Base-by-base conservation (phyloP, 2,113 vertebrate genomes). In the Helogale parvula region DNA sequence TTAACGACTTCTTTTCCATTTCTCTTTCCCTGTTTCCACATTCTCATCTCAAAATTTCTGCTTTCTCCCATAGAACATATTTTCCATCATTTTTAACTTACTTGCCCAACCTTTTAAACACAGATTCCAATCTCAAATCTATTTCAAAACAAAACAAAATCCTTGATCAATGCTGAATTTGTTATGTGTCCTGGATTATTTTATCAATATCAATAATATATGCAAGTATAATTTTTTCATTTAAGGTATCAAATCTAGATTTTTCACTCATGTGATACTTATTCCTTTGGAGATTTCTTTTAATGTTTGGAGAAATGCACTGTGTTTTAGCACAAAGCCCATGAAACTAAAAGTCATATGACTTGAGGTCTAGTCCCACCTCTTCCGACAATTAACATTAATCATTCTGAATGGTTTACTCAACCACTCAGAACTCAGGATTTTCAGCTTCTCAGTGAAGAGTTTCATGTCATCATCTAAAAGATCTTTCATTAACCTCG, bases 401-500 rank as follows among this genome's bases (percentile, higher is more conserved):
- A 35, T 19, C n/a, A 0, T 79, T 90, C n/a, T 29, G 29, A n/a
- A 35, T 2, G n/a, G 4, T 57, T 90, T 69, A 33, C 52, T 80
- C 47, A 86, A 65, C 19, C 9, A 79, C 45, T 81, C 27, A 72
- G 71, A 97, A 60, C 45, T 89, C 50, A 83, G 10, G n/a, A n/a
- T 69, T 95, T 88, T 96, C 54, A 63, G 80, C 76, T 90, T 83
- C 74, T 45, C 19, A 79, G n/a, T 60, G 38, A 66, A 94, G 31
- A 63, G 1, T 77, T 90, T 16, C 45, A 41, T n/a, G 10, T 85
- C 2, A 66, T 83, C 38, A 63, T 54, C 47, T 96, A 47, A 33
- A 74, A 69, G 19, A 15, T 3, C 85, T 81, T 96, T 84, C 21
- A 21, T 60, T 90, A 84, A 90, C 21, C 88, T 33, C 12, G 63